Percentiles rank a stretch among this genome's conserved stretches.
These are phyloP conservation scores for Drosophila yooni DNA, from an alignment of 2,888 invertebrate genomes.

Conservation along the genomic window DNA sequence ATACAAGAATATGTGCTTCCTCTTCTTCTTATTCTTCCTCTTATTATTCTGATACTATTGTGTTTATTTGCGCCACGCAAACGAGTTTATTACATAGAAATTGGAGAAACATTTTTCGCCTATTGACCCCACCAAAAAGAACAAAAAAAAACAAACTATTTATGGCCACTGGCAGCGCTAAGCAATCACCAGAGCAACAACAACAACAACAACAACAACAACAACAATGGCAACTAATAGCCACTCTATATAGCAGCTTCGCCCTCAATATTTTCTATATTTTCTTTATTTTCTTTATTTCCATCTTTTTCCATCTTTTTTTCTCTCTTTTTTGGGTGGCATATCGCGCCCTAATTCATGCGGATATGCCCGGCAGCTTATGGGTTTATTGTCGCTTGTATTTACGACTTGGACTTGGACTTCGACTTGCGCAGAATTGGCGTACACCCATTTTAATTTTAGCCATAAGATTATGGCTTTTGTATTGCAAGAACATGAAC, in stretches of 20 bases:
- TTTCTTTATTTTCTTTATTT: slow-evolving; percentile 41
- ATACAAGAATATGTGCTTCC: slow-evolving; percentile 37
- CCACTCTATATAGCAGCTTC: slow-evolving; percentile 43
- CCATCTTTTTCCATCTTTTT: slow-evolving; percentile 3
- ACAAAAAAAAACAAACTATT: slow-evolving; percentile 58
- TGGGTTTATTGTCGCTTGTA: slow-evolving; percentile 75
- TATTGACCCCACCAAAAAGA: slow-evolving; percentile 18
- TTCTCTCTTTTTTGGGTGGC: slow-evolving; percentile 6
- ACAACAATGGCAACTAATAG: slow-evolving; percentile 47
- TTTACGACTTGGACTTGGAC: slow-evolving; percentile 72
- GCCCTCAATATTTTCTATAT: slow-evolving; percentile 49
- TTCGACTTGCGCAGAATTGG: slow-evolving; percentile 71
- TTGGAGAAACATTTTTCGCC: slow-evolving; percentile 60
- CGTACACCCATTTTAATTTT: slow-evolving; percentile 76
- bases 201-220: slow-evolving; percentile 36
- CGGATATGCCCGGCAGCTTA: slow-evolving; percentile 69
- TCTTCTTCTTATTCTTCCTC: background rate
- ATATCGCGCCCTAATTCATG: slow-evolving; percentile 50
- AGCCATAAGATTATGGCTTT: slow-evolving; percentile 75
- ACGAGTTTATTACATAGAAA: slow-evolving; percentile 76
- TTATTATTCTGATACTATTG: slow-evolving; percentile 4
- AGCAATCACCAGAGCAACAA: slow-evolving; percentile 60
- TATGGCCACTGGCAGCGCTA: slow-evolving; percentile 72
- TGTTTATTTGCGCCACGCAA: slow-evolving; percentile 71
- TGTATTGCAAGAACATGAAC: slow-evolving; percentile 46